These are phyloP conservation scores for Zenarchopterus dispar DNA, from an alignment of 2,797 vertebrate genomes.

Conservation along the genomic window DNA sequence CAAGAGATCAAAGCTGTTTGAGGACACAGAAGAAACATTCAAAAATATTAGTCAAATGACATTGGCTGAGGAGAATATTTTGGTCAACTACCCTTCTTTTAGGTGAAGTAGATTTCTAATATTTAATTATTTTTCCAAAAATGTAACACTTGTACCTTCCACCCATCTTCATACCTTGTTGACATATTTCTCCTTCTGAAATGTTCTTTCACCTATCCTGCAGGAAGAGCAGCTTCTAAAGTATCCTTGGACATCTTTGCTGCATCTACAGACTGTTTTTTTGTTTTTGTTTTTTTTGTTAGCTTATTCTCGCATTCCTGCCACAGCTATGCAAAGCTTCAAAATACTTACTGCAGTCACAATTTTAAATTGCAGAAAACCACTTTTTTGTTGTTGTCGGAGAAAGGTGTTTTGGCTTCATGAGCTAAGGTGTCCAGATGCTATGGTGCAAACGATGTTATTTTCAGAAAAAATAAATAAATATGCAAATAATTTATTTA, in stretches of 20 bases:
- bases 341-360: constrained; percentile 46
- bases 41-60: too few relatives aligned
- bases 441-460: constrained; percentile 44
- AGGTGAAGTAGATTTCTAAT: too few relatives aligned
- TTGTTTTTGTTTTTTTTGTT: constrained; percentile 49
- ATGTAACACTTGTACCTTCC: too few relatives aligned
- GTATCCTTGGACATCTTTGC: constrained; percentile 25
- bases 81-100: too few relatives aligned
- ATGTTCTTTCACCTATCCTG: constrained; percentile 8
- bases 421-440: constrained; percentile 40
- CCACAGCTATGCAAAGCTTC: constrained; percentile 43
- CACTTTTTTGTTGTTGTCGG: constrained; percentile 8
- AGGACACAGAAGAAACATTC: too few relatives aligned
- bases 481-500: constrained; percentile 22
- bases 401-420: constrained; percentile 16
- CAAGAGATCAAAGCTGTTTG: too few relatives aligned
- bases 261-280: constrained; percentile 13
- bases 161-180: too few relatives aligned
- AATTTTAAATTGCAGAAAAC: constrained; percentile 37
- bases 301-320: constrained; percentile 38
- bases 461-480: constrained; percentile 30
- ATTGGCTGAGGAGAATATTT: too few relatives aligned
- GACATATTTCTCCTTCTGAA: constrained; percentile 3
- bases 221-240: constrained; percentile 11
- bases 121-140: too few relatives aligned